Percentiles rank a stretch among this genome's conserved stretches.
Evolutionary conservation across 2,888 invertebrate genomes (phyloP).

Genomic region (Nycteola revayana): DNA sequence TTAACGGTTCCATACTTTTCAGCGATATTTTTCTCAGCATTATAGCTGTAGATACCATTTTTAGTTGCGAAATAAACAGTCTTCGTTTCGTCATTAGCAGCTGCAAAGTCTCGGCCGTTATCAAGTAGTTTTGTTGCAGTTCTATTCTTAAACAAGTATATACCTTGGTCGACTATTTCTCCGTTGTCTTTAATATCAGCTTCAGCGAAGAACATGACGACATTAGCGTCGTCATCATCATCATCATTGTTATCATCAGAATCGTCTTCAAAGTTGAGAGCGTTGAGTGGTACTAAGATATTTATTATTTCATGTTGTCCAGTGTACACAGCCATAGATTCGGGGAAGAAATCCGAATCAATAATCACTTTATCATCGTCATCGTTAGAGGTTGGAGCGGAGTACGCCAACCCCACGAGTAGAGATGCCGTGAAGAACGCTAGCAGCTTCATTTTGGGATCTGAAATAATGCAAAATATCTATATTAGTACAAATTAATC

Average conservation of each 20-base stretch:
- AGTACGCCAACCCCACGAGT: slow-evolving; percentile 29
- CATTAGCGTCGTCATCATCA: slow-evolving; percentile 1
- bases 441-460: slow-evolving; percentile 27
- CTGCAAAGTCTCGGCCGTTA: slow-evolving; percentile 42
- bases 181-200: slow-evolving; percentile 36
- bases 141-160: slow-evolving; percentile 36
- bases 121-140: slow-evolving; percentile 41
- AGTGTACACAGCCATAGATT: slow-evolving; percentile 32
- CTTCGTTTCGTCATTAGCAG: slow-evolving; percentile 38
- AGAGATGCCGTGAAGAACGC: slow-evolving; percentile 27
- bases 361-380: no score
- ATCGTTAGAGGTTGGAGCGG: slow-evolving; percentile 31
- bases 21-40: slow-evolving; percentile 32
- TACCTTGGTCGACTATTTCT: slow-evolving; percentile 36
- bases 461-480: slow-evolving; percentile 21
- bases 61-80: slow-evolving; percentile 46
- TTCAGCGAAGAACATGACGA: slow-evolving; percentile 38
- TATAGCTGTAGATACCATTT: slow-evolving; percentile 51
- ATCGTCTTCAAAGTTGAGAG: slow-evolving; percentile 37
- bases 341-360: slow-evolving; percentile 28
- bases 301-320: slow-evolving; percentile 42
- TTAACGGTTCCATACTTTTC: slow-evolving; percentile 51
- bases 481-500: no score
- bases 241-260: slow-evolving; percentile 19
- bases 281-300: slow-evolving; percentile 40